Evolutionary conservation across 2,797 vertebrate species (phyloP).

Genomic region (Lagocephalus sceleratus): DNA sequence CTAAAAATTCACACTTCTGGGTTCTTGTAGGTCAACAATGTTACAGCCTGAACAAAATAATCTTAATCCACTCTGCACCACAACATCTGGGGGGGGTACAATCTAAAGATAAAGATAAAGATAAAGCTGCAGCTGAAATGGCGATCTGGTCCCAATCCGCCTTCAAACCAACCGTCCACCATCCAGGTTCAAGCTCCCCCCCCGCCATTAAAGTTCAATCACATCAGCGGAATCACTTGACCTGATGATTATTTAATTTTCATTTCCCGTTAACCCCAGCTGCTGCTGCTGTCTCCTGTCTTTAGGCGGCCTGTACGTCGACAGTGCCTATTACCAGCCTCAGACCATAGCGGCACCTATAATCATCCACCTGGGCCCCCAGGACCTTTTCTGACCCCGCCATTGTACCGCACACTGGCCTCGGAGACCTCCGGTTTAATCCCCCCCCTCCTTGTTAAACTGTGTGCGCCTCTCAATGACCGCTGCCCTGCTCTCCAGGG

Average conservation of each 20-base stretch:
- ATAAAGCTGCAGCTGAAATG: not conserved
- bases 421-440: conserved; percentile 6
- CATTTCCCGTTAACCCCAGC: conserved; percentile 15
- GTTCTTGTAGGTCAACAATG: not conserved
- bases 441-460: conserved; percentile 32
- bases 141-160: not conserved
- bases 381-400: conserved; percentile 81
- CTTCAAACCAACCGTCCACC: not conserved
- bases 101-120: not conserved
- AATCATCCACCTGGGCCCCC: conserved; percentile 92
- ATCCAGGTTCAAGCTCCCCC: not conserved
- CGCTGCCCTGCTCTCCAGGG: not conserved
- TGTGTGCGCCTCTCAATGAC: conserved; percentile 22
- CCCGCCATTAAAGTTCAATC: not conserved
- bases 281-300: conserved; percentile 73
- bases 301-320: conserved; percentile 90
- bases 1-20: too few relatives aligned
- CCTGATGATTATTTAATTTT: not conserved
- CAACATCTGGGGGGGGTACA: not conserved
- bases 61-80: not conserved
- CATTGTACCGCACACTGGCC: conserved; percentile 4
- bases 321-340: conserved; percentile 88
- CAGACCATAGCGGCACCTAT: conserved; percentile 85
- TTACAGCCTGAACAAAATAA: not conserved
- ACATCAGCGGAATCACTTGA: not conserved